Evolutionary conservation across 2,797 vertebrate genomes (phyloP).

Genomic region (Leucoraja ocellata): DNA sequence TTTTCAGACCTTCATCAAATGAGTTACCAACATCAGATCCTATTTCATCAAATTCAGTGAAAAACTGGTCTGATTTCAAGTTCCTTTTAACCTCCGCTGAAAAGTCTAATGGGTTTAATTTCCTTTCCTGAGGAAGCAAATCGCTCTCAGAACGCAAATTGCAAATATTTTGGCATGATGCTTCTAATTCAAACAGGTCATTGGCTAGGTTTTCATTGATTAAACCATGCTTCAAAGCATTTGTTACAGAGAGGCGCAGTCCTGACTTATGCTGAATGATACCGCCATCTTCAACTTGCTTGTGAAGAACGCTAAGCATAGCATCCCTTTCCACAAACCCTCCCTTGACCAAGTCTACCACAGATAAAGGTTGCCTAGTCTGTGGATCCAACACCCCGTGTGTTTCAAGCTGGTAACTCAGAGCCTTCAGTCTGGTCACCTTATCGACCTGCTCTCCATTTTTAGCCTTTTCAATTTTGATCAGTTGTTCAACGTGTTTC

Average conservation of each 20-base stretch:
- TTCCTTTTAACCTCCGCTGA: background rate
- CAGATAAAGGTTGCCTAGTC: conserved; percentile 38
- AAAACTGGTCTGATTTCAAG: background rate
- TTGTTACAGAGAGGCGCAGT: conserved; percentile 2
- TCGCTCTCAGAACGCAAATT: background rate
- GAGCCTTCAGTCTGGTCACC: conserved; percentile 40
- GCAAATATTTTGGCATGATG: background rate
- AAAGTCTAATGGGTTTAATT: background rate
- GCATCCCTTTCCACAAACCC: conserved; percentile 41
- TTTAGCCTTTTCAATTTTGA: conserved; percentile 42
- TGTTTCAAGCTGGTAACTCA: conserved; percentile 41
- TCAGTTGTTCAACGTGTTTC: conserved; percentile 38
- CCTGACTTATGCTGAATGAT: conserved; percentile 40
- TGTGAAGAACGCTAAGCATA: conserved; percentile 44
- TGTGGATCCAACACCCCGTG: conserved; percentile 29
- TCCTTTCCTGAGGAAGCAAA: conserved; percentile 3
- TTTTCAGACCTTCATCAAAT: background rate
- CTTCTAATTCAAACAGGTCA: conserved; percentile 35
- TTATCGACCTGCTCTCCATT: conserved; percentile 41
- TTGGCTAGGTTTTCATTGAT: conserved; percentile 35
- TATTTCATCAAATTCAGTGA: background rate
- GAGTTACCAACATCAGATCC: background rate
- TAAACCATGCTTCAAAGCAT: conserved; percentile 38
- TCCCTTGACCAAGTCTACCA: conserved; percentile 39
- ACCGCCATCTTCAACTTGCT: conserved; percentile 42